Percentiles rank a stretch among this genome's conserved stretches.
Conservation (phyloP, 2,888 invertebrate genomes). For the Meloe dianella region DNA sequence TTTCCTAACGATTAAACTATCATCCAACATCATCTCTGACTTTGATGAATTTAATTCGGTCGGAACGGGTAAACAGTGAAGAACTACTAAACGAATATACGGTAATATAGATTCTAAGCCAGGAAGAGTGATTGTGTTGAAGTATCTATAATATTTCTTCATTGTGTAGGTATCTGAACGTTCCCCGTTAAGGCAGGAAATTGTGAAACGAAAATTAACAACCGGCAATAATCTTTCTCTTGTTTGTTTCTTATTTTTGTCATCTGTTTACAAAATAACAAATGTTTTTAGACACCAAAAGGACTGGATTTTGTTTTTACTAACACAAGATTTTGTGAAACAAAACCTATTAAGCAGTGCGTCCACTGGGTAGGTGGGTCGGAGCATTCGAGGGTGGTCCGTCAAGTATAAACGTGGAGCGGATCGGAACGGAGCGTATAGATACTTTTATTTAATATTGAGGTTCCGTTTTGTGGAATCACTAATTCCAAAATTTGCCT, state of each 20-base stretch:
- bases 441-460: too few species aligned
- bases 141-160: background rate
- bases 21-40: constrained; percentile 46
- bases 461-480: too few species aligned
- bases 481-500: too few species aligned
- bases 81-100: background rate
- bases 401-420: too few species aligned
- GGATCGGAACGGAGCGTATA: too few species aligned
- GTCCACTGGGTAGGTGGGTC: too few species aligned
- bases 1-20: constrained; percentile 49
- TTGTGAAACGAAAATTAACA: constrained; percentile 1
- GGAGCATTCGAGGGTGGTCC: too few species aligned
- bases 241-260: background rate
- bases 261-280: background rate
- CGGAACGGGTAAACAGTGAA: background rate
- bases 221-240: background rate
- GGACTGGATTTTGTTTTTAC: background rate
- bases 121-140: background rate
- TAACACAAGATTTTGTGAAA: background rate
- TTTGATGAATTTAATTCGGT: constrained; percentile 50
- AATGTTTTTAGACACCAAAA: background rate
- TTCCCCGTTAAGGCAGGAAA: background rate
- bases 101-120: background rate
- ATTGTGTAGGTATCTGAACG: background rate
- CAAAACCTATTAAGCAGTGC: background rate